Evolutionary conservation across 1,140 invertebrate genomes (phyloP), one percentile per base, ranked within the genome.

Genomic region (Atta cephalotes): DNA sequence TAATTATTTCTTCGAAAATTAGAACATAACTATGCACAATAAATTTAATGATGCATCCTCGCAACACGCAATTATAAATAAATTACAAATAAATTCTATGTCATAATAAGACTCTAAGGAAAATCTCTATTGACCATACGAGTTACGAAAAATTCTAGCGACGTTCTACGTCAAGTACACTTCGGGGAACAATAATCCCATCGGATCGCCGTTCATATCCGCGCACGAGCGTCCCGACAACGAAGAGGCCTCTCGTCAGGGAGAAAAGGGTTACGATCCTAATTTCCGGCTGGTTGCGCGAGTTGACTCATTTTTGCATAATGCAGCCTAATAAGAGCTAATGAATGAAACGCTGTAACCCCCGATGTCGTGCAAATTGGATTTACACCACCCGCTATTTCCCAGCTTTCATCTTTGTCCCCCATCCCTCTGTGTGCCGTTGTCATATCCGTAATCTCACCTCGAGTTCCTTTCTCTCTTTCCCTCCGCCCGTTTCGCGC

Each of bases 221-320:
- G 18, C 28, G n/a, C 74, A 65, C 35, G 31, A 81, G 45, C 28
- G n/a, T 25, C 1, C 3, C 45, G 63, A n/a, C 74, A 28, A 49
- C 45, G 53, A 14, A 28, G 6, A 62, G 58, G n/a, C 51, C 39
- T 58, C 28, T 39, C 45, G 60, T 39, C 74, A 25, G 7, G 28
- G 60, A 10, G 21, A 60, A 82, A 62, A 82, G 53, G 56, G 70
- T 31, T 62, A 60, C 18, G 56, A 58, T 77, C n/a, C 86, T 90
- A 90, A 91, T 92, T 92, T 93, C 89, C 89, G 86, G 70, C 81
- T 88, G 80, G 80, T 76, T 68, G 63, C 84, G 53, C 71, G 72
- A 89, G 86, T 91, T 92, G 89, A 86, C 89, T 90, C 88, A 93
- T 93, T 93, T 93, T 93, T 91, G 93, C 93, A 94, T 94, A 94